These are phyloP conservation scores for Idris sp. DNA, from an alignment of 1,140 invertebrate genomes.

Conservation along the genomic window DNA sequence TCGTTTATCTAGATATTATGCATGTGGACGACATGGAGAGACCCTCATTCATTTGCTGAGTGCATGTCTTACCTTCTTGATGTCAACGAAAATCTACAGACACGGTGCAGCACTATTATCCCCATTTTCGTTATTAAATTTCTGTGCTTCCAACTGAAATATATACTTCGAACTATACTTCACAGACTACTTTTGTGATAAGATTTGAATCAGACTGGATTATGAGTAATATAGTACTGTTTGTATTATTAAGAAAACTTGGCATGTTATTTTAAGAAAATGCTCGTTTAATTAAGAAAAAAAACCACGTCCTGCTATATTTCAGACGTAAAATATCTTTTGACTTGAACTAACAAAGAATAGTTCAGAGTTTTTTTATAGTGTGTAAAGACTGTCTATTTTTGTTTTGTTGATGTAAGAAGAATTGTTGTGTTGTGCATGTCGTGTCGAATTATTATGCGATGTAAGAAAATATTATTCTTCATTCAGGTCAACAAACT, in stretches of 20 bases:
- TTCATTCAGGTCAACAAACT: background rate
- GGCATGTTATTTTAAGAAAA: too few species aligned
- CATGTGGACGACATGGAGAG: constrained; percentile 54
- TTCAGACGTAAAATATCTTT: too few species aligned
- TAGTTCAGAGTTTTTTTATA: too few species aligned
- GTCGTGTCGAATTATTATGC: too few species aligned
- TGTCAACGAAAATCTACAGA: constrained; percentile 42
- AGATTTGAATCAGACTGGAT: constrained; percentile 12
- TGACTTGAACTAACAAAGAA: too few species aligned
- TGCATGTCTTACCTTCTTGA: constrained; percentile 43
- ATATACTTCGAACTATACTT: constrained; percentile 14
- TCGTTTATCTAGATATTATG: constrained; percentile 56
- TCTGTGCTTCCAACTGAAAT: constrained; percentile 29
- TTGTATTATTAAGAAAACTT: background rate
- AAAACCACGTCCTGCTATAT: too few species aligned
- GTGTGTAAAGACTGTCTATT: too few species aligned
- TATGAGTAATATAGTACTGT: background rate
- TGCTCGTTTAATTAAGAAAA: too few species aligned
- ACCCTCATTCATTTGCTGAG: constrained; percentile 50
- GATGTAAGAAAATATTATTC: too few species aligned
- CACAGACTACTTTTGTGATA: constrained; percentile 6
- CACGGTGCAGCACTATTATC: constrained; percentile 19
- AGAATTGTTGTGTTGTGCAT: too few species aligned
- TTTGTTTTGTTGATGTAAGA: too few species aligned
- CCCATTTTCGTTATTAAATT: constrained; percentile 49